Percentiles rank a stretch among this genome's conserved stretches.
These are phyloP conservation scores for Drosophila cardini DNA, from an alignment of 1,140 invertebrate genomes.

Conservation along the genomic window DNA sequence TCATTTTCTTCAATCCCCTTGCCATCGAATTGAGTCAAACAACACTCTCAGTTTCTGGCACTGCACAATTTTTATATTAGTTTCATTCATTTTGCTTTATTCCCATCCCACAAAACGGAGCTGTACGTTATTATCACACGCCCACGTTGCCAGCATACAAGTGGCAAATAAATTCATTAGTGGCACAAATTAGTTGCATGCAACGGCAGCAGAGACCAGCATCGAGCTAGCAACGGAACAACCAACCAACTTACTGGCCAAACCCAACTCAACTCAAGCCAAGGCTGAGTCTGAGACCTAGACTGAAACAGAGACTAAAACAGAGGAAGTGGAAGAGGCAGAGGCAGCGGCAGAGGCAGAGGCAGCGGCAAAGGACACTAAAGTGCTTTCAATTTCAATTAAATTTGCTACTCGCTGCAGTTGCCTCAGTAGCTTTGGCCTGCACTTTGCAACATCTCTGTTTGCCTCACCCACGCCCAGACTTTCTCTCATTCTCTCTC, in stretches of 20 bases:
- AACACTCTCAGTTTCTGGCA: slow-evolving; percentile 11
- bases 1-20: not conserved
- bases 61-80: slow-evolving; percentile 58
- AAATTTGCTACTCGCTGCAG: slow-evolving; percentile 65
- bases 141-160: slow-evolving; percentile 78
- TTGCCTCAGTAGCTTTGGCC: slow-evolving; percentile 45
- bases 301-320: too few species aligned
- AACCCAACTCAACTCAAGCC: slow-evolving; percentile 17
- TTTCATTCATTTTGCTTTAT: slow-evolving; percentile 79
- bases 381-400: slow-evolving; percentile 84
- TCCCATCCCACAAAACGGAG: not conserved
- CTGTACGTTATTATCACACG: slow-evolving; percentile 60
- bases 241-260: slow-evolving; percentile 10
- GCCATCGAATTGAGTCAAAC: not conserved
- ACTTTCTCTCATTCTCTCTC: not conserved
- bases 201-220: slow-evolving; percentile 36
- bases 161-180: slow-evolving; percentile 84
- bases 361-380: slow-evolving; percentile 66
- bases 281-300: not conserved
- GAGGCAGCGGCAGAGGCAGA: too few species aligned
- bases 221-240: slow-evolving; percentile 18
- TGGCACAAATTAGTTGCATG: slow-evolving; percentile 83
- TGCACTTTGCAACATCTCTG: slow-evolving; percentile 27
- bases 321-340: too few species aligned
- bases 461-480: not conserved